phyloP scores from a whole-genome alignment of 1,140 invertebrate species.

The Harlomillsia oculata region DNA sequence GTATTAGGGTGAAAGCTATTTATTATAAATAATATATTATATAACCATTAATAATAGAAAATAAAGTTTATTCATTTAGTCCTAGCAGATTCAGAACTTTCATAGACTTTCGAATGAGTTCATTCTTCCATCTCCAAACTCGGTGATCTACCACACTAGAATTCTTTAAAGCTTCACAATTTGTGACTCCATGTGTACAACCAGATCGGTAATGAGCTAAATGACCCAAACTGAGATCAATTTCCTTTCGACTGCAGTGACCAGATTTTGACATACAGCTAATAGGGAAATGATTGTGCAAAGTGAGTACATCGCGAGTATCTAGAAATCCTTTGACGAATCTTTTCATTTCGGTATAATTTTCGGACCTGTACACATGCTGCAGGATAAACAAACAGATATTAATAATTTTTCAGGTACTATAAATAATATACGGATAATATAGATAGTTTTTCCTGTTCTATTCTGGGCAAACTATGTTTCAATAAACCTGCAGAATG shows the following conservation, averaged over 20 bases:
- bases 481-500: too few relatives aligned
- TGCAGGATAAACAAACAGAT: too few relatives aligned
- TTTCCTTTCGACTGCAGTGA: not conserved
- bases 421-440: too few relatives aligned
- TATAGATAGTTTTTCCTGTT: too few relatives aligned
- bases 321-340: too few relatives aligned
- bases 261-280: slow-evolving; percentile 14
- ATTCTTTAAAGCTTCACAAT: not conserved
- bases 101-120: not conserved
- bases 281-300: slow-evolving; percentile 47
- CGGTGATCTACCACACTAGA: not conserved
- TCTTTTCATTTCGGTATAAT: too few relatives aligned
- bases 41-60: not conserved
- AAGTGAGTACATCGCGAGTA: slow-evolving; percentile 43
- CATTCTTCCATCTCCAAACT: slow-evolving; percentile 1
- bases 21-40: not conserved
- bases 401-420: too few relatives aligned
- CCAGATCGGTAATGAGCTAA: not conserved
- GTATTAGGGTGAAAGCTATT: too few relatives aligned
- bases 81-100: not conserved
- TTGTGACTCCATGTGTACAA: not conserved
- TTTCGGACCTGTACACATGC: too few relatives aligned
- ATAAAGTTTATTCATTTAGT: not conserved
- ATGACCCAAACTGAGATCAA: not conserved
- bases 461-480: too few relatives aligned